phyloP scores from a whole-genome alignment of 2,797 vertebrate species.

The Fundulus diaphanus region DNA sequence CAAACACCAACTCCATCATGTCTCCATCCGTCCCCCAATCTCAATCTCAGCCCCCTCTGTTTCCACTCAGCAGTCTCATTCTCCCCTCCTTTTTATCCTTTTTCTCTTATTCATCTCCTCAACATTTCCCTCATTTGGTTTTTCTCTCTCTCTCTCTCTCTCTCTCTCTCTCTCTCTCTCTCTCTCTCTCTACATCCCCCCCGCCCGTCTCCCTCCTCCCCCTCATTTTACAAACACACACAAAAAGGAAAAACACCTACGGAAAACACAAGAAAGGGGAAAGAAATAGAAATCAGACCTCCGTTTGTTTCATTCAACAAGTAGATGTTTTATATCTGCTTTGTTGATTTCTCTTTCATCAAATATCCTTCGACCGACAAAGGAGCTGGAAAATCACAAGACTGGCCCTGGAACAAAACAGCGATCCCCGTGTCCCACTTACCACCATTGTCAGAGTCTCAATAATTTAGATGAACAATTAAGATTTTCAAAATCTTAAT shows the following conservation, averaged over 20 bases:
- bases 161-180: not conserved
- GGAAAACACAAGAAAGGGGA: conserved; percentile 50
- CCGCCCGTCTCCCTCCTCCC: conserved; percentile 2
- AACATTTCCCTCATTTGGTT: conserved; percentile 61
- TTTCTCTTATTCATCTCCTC: conserved; percentile 74
- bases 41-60: conserved; percentile 61
- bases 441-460: conserved; percentile 58
- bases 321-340: conserved; percentile 46
- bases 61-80: conserved; percentile 70
- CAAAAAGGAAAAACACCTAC: conserved; percentile 50
- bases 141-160: conserved; percentile 7
- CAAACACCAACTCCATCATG: conserved; percentile 39
- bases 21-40: conserved; percentile 48
- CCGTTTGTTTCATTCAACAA: conserved; percentile 63
- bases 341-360: conserved; percentile 13
- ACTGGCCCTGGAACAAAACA: conserved; percentile 29
- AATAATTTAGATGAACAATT: conserved; percentile 78
- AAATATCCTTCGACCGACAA: conserved; percentile 24
- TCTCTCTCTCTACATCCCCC: conserved; percentile 1
- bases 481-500: conserved; percentile 75
- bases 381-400: conserved; percentile 31
- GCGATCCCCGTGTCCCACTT: conserved; percentile 31
- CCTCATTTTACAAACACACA: conserved; percentile 10
- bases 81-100: conserved; percentile 74
- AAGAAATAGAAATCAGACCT: conserved; percentile 49